Conservation (phyloP, 2,888 invertebrate genomes). For the Chrysomela aeneicollis region DNA sequence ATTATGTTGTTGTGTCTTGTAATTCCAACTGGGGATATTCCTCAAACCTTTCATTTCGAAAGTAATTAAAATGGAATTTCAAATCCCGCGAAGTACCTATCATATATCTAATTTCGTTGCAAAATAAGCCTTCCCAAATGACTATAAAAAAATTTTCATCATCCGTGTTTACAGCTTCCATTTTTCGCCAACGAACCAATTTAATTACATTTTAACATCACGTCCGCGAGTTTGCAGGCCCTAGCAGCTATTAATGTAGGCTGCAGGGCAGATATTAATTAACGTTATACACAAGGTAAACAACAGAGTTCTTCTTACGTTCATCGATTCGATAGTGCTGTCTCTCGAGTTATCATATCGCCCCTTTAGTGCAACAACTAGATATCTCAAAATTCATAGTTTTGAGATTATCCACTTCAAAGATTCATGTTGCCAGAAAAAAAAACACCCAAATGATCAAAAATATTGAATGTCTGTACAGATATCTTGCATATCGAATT, state of each 20-base stretch:
- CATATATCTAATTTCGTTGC: neutral
- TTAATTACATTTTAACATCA: conserved; percentile 34
- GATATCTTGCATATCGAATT: no score
- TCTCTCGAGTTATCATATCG: conserved; percentile 20
- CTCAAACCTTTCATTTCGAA: neutral
- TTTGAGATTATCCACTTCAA: no score
- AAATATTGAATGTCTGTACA: no score
- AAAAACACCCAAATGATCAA: no score
- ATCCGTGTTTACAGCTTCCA: conserved; percentile 1
- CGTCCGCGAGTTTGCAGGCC: conserved; percentile 13
- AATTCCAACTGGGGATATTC: neutral
- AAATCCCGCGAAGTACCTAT: conserved; percentile 1
- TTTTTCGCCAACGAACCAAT: conserved; percentile 18
- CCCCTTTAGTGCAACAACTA: no score
- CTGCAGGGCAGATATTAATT: neutral
- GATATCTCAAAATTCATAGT: no score
- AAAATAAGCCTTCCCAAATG: neutral
- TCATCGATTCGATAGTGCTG: conserved; percentile 13
- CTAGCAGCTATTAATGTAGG: neutral
- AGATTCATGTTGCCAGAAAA: no score
- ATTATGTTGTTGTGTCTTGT: neutral
- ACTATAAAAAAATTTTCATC: conserved; percentile 3
- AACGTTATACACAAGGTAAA: neutral
- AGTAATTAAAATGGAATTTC: neutral
- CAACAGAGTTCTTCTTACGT: conserved; percentile 19